Percentiles rank a stretch among this genome's conserved stretches.
Evolutionary conservation across 1,140 invertebrate species (phyloP).

Genomic region (Drosophila sechellia): DNA sequence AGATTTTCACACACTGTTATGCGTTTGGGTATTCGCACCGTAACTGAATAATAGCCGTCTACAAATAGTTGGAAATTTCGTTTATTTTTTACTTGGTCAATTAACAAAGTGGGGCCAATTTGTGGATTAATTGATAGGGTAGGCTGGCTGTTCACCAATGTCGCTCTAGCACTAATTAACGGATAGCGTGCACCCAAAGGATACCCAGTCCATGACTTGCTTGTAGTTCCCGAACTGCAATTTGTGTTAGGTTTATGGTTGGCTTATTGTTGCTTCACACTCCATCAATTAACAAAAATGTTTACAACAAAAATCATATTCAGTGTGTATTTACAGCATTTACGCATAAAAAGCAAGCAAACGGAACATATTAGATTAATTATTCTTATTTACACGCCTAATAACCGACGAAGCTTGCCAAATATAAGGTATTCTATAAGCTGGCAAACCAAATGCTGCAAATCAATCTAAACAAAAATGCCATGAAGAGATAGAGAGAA

Average conservation of each 20-base stretch:
- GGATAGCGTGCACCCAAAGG: constrained; percentile 57
- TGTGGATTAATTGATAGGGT: constrained; percentile 1
- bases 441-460: constrained; percentile 31
- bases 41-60: constrained; percentile 79
- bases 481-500: constrained; percentile 41
- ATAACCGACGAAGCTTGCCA: constrained; percentile 29
- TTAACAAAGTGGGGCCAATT: constrained; percentile 20
- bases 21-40: constrained; percentile 81
- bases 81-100: constrained; percentile 50
- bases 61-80: constrained; percentile 61
- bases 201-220: constrained; percentile 66
- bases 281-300: constrained; percentile 46
- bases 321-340: constrained; percentile 75
- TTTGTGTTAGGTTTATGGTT: constrained; percentile 20
- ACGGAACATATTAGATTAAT: constrained; percentile 24
- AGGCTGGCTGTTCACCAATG: constrained; percentile 7
- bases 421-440: constrained; percentile 37
- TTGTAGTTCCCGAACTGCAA: constrained; percentile 63
- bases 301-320: constrained; percentile 46
- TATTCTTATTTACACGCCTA: constrained; percentile 29
- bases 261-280: constrained; percentile 26
- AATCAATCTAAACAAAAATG: constrained; percentile 32
- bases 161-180: constrained; percentile 38
- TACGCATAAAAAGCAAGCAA: constrained; percentile 70
- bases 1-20: constrained; percentile 79